Percentiles rank a stretch among this genome's conserved stretches.
phyloP scores from a whole-genome alignment of 2,888 invertebrate species.

The Phortica magna region DNA sequence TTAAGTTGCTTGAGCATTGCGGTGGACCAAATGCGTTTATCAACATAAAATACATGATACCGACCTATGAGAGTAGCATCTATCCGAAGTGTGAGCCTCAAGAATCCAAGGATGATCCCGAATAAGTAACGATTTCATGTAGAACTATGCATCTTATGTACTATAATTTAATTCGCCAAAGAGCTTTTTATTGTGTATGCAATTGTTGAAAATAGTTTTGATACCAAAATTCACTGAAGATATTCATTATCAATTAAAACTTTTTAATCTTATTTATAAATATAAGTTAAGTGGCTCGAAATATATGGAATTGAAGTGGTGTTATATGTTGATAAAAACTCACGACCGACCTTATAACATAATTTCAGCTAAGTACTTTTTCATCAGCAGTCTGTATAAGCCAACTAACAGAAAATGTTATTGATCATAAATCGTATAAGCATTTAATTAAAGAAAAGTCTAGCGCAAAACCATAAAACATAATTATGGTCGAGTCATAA shows the following conservation, averaged over 20 bases:
- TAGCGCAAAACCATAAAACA: slow-evolving; percentile 25
- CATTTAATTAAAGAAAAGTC: slow-evolving; percentile 29
- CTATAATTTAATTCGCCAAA: background rate
- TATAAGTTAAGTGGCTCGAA: no score
- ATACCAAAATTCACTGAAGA: background rate
- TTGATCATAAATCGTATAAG: slow-evolving; percentile 22
- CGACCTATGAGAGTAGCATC: slow-evolving; percentile 95
- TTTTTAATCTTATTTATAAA: no score
- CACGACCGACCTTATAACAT: no score
- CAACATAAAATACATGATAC: slow-evolving; percentile 98
- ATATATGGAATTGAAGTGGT: no score
- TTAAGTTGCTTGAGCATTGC: slow-evolving; percentile 92
- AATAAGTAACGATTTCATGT: background rate
- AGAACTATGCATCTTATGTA: background rate
- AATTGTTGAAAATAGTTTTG: background rate
- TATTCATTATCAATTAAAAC: no score
- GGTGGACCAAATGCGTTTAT: slow-evolving; percentile 98
- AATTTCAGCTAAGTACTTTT: no score
- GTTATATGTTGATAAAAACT: no score
- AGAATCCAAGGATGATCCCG: background rate
- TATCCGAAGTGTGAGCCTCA: slow-evolving; percentile 60
- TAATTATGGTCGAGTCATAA: slow-evolving; percentile 30
- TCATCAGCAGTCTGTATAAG: slow-evolving; percentile 7
- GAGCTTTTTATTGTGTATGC: no score
- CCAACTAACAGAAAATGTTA: slow-evolving; percentile 30